Base-by-base conservation (phyloP, 2,797 vertebrate species). In the Sebastolobus alascanus region DNA sequence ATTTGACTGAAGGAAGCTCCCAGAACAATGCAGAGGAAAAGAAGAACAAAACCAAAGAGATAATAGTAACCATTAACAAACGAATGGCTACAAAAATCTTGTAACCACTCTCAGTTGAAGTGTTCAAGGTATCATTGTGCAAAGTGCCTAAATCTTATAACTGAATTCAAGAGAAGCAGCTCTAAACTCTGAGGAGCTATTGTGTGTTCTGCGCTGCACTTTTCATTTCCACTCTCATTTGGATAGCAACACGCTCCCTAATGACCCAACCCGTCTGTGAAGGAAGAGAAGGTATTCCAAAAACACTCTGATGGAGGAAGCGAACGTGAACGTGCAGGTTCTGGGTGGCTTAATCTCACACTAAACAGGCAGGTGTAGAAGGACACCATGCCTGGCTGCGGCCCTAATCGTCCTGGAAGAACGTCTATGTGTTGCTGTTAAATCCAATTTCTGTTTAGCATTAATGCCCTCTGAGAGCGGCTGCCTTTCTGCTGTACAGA, bases 381-480 rank as follows among this genome's bases (percentile, higher is more conserved):
- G 89, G 90, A 93, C 91, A 90, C 80, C 85, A 91, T 79, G 90
- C 84, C 90, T 93, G 92, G 90, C 87, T 89, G 88, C 84, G 80
- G 87, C 88, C 80, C 86, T 93, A 94, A 93, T 91, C 85, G 72
- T 89, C 85, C 80, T 83, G 82, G 89, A 92, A 90, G 80, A 91
- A 92, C 91, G 86, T 89, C 86, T 88, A 87, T 90, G 86, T 86
- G 79, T 90, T 90, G 75, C 84, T 59, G 83, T 82, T 85, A 84
- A 93, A 92, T 92, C 81, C 86, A 85, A 92, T 94, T 92, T 93
- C 86, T 88, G 80, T 92, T 93, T 86, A 88, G 86, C 84, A 89
- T 87, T 83, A 91, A 88, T 74, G 61, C 59, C 82, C 83, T 87
- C 72, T 79, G 78, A 84, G 76, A 84, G 82, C 60, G 69, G 40